Conservation (phyloP, 2,113 vertebrate species). For the Steatornis caripensis region DNA sequence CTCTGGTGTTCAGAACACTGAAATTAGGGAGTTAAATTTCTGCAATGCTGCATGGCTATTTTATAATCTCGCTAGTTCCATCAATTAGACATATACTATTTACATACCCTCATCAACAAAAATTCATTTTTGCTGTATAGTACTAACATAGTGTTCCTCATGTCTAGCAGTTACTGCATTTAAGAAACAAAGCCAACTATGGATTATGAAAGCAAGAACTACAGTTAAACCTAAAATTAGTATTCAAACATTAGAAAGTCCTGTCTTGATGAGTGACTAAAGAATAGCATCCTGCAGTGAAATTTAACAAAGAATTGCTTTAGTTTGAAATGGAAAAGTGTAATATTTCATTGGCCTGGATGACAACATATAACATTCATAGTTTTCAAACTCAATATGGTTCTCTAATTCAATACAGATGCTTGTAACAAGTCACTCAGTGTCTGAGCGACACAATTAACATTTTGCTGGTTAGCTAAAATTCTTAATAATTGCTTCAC, state of each 20-base stretch:
- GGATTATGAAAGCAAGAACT: background rate
- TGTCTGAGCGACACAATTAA: constrained; percentile 19
- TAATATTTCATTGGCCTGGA: background rate
- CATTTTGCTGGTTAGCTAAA: constrained; percentile 18
- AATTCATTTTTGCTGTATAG: accelerated
- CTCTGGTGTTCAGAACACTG: background rate
- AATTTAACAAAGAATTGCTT: background rate
- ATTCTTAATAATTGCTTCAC: constrained; percentile 8
- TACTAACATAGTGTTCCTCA: background rate
- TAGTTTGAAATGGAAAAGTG: background rate
- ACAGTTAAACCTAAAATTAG: background rate
- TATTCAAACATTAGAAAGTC: background rate
- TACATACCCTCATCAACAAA: background rate
- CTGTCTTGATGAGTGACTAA: background rate
- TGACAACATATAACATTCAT: background rate
- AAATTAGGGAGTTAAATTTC: background rate
- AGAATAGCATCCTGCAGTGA: background rate
- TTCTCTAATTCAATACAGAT: constrained; percentile 29
- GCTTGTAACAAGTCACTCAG: background rate
- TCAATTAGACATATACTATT: background rate
- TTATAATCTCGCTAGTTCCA: background rate
- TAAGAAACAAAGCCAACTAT: background rate
- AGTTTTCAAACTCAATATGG: background rate
- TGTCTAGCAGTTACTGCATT: background rate
- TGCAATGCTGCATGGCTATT: background rate